phyloP scores from a whole-genome alignment of 2,797 vertebrate species.

The Myotis vivesi region DNA sequence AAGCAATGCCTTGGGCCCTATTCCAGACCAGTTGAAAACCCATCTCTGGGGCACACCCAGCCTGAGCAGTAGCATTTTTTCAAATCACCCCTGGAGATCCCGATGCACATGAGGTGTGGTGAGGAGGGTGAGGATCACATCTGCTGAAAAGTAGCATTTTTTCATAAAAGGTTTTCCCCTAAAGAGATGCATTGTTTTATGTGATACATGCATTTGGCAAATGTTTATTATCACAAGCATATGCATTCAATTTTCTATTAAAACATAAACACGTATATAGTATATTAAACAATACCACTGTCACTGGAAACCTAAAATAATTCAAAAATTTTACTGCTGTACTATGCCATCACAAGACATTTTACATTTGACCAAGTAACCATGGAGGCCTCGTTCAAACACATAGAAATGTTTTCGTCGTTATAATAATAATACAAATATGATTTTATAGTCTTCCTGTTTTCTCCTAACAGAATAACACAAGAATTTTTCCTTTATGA shows the following conservation, averaged over 20 bases:
- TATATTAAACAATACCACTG: not conserved
- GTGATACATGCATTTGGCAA: constrained; percentile 21
- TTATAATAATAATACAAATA: not conserved
- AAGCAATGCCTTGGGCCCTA: not conserved
- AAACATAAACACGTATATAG: constrained; percentile 28
- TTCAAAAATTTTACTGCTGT: not conserved
- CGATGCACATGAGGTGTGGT: not conserved
- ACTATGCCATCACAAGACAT: not conserved
- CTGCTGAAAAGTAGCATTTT: constrained; percentile 25
- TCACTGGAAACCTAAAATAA: constrained; percentile 45
- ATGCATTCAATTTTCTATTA: constrained; percentile 25
- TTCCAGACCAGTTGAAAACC: not conserved
- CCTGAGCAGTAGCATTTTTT: not conserved
- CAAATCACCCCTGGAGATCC: not conserved
- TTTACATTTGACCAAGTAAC: not conserved
- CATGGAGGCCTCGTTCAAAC: not conserved
- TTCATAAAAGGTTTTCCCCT: not conserved
- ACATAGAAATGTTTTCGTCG: constrained; percentile 15
- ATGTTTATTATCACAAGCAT: not conserved
- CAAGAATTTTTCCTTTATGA: constrained; percentile 10
- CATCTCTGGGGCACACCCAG: not conserved
- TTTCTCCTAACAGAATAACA: constrained; percentile 1
- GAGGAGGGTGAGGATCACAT: not conserved
- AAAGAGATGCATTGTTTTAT: constrained; percentile 35
- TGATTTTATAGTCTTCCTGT: not conserved